Conservation (phyloP, 2,113 vertebrate species). For the Brachyhypopomus gauderio region DNA sequence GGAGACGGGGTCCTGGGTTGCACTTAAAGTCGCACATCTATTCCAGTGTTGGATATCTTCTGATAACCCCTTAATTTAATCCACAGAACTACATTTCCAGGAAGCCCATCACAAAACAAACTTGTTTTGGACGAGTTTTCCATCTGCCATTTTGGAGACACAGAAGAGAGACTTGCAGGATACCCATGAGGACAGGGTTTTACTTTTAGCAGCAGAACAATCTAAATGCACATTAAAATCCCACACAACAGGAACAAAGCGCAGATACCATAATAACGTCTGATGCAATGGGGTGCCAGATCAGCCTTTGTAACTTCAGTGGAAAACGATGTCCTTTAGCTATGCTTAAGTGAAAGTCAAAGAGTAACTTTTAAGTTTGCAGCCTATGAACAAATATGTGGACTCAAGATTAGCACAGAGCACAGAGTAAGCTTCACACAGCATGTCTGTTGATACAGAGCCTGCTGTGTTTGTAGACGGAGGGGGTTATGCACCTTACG, state of each 20-base stretch:
- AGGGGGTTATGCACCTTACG: neutral
- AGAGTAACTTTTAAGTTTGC: neutral
- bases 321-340: neutral
- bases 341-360: neutral
- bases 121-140: neutral
- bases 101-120: neutral
- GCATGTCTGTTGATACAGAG: too few species aligned
- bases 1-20: neutral
- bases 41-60: neutral
- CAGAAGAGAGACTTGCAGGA: neutral
- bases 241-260: conserved; percentile 84
- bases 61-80: neutral
- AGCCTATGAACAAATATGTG: neutral
- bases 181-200: neutral
- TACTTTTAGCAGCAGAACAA: conserved; percentile 66
- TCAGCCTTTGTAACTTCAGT: neutral
- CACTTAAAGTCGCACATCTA: neutral
- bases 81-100: neutral
- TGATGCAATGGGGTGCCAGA: conserved; percentile 67
- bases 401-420: neutral
- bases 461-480: neutral
- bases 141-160: neutral
- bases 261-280: conserved; percentile 83
- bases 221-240: conserved; percentile 63
- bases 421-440: neutral